A percentile compares a stretch with the other conserved stretches of the same genome.
phyloP scores from a whole-genome alignment of 2,888 invertebrate genomes.

The Thecophora atra region DNA sequence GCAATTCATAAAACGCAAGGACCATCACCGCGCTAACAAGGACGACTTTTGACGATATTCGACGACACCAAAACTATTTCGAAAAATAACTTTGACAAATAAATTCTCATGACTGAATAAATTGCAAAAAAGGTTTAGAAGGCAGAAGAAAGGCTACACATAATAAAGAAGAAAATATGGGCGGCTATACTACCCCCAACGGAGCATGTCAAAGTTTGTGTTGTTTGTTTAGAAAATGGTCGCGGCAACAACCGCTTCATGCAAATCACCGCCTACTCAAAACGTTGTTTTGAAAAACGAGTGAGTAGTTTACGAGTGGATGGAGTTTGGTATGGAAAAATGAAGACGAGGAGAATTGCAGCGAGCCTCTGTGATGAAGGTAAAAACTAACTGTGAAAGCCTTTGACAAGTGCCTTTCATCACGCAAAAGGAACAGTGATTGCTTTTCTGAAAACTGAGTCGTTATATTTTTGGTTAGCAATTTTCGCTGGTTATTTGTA shows the following conservation, averaged over 20 bases:
- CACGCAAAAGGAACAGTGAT: background rate
- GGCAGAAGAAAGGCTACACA: no score
- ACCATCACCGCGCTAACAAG: no score
- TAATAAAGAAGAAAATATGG: background rate
- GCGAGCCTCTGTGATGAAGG: no score
- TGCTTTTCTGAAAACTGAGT: background rate
- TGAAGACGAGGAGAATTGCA: no score
- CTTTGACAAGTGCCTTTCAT: background rate
- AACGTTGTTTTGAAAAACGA: conserved; percentile 1
- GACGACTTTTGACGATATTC: no score
- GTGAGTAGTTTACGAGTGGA: background rate
- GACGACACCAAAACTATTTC: no score
- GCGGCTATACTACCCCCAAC: background rate
- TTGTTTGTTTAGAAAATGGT: background rate
- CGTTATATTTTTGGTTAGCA: background rate
- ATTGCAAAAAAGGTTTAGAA: no score
- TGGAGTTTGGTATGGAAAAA: no score
- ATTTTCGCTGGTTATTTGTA: background rate
- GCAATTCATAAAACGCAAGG: no score
- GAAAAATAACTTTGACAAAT: no score
- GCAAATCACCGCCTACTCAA: conserved; percentile 42
- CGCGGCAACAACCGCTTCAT: conserved; percentile 18
- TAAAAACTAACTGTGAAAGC: background rate
- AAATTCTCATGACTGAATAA: no score
- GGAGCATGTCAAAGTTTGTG: conserved; percentile 1